Evolutionary conservation across 2,888 invertebrate genomes (phyloP), one percentile per base, ranked within the genome.

Genomic region (Andrena fulva): DNA sequence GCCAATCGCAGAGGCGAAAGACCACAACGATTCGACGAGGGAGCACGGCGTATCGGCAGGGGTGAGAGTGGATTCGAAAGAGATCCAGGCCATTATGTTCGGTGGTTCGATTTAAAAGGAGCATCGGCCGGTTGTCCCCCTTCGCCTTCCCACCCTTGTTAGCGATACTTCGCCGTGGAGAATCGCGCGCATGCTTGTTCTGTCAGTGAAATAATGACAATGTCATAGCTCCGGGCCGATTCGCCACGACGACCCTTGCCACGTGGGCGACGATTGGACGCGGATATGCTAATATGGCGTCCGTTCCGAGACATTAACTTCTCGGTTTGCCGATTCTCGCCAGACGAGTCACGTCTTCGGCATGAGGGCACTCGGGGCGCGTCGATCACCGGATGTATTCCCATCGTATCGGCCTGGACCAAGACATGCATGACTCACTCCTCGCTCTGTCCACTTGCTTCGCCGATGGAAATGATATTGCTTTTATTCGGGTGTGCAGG

Each of bases 251-350:
- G 85, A 42, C 89, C 83, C 88, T 89, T 89, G 92, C 91, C 93
- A 94, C 94, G 93, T 93, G 93, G 92, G 90, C 92, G 88, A 90
- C 92, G 93, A 94, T 94, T 94, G 93, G 94, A 92, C 86, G 91
- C 93, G 93, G 93, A 93, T 92, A 94, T 94, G 94, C 92, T 94
- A 94, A 94, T 93, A 93, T 91, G 92, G 91, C 93, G 92, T 91
- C 91, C 93, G 93, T 94, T 93, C 93, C 93, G 90, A 92, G 91
- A 93, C 94, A 94, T 94, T 94, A 93, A 93, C 80, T 85, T 75
- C 82, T 85, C 80, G 82, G 82, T 84, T 86, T 79, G 87, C 79
- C 85, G 86, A 87, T 84, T 74, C 82, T 87, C 78, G 87, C 72
- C 85, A 87, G 85, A 89, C 82, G 82, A 88, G 82, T 77, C 73